phyloP scores from a whole-genome alignment of 2,888 invertebrate genomes.

The Allolobophora icterica region DNA sequence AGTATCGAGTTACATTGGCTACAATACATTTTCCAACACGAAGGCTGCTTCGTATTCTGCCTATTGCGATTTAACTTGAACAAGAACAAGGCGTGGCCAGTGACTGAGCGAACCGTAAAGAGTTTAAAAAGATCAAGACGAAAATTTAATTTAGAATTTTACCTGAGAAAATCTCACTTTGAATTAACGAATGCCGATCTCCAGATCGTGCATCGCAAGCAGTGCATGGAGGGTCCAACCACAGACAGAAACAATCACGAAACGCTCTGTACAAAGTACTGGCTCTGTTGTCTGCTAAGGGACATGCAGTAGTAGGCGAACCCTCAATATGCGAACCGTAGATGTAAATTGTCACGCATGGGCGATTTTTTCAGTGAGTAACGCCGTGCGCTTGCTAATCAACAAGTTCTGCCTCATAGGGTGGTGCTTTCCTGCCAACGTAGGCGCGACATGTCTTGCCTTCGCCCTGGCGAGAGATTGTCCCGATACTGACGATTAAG shows the following conservation, averaged over 20 bases:
- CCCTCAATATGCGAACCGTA: slow-evolving; percentile 9
- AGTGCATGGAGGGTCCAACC: not conserved
- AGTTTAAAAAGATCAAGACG: not conserved
- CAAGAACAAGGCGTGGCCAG: not conserved
- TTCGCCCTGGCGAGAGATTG: not conserved
- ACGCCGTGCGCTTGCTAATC: slow-evolving; percentile 18
- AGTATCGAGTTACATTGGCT: not conserved
- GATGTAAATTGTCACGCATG: slow-evolving; percentile 23
- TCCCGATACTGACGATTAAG: not conserved
- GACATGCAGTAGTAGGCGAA: not conserved
- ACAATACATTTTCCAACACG: not conserved
- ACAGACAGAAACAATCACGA: not conserved
- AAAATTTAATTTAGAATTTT: not conserved
- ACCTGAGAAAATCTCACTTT: not conserved
- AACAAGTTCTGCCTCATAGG: not conserved
- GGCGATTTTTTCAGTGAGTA: not conserved
- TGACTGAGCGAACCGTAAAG: not conserved
- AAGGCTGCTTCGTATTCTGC: not conserved
- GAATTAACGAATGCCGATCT: not conserved
- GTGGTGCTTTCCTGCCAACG: slow-evolving; percentile 24
- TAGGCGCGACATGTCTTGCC: not conserved
- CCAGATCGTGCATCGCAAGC: not conserved
- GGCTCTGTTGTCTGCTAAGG: not conserved
- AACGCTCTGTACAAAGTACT: slow-evolving; percentile 9
- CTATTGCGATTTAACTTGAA: not conserved